phyloP scores from a whole-genome alignment of 2,888 invertebrate species.

The Polyploca ridens region DNA sequence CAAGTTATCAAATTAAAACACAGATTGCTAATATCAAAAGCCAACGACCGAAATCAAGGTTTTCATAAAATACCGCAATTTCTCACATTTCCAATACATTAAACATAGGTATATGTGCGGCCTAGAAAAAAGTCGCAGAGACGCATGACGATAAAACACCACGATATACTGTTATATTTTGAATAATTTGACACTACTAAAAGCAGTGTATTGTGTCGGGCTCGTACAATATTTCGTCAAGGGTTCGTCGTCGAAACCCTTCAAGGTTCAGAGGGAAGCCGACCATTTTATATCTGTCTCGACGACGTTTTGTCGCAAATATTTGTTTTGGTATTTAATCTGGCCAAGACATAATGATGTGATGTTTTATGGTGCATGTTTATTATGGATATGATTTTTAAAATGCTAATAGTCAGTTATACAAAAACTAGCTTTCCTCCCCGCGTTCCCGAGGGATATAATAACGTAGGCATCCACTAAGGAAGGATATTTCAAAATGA shows the following conservation, averaged over 20 bases:
- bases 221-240: conserved; percentile 50
- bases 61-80: conserved; percentile 1
- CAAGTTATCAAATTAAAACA: no score
- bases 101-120: background rate
- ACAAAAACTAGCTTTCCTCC: background rate
- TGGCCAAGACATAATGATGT: conserved; percentile 44
- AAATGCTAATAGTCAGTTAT: background rate
- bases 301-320: conserved; percentile 43
- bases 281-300: conserved; percentile 36
- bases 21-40: no score
- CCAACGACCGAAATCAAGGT: background rate
- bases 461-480: no score
- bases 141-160: conserved; percentile 23
- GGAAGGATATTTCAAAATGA: no score
- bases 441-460: no score
- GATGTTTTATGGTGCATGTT: conserved; percentile 27
- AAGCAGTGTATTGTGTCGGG: conserved; percentile 50
- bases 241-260: conserved; percentile 61
- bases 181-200: conserved; percentile 51
- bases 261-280: conserved; percentile 45
- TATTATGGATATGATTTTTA: background rate
- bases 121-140: conserved; percentile 1
- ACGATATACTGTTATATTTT: conserved; percentile 27
- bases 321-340: conserved; percentile 57
- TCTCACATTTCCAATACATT: conserved; percentile 4